Conservation (phyloP, 2,797 vertebrate genomes). For the Xenopus petersii region DNA sequence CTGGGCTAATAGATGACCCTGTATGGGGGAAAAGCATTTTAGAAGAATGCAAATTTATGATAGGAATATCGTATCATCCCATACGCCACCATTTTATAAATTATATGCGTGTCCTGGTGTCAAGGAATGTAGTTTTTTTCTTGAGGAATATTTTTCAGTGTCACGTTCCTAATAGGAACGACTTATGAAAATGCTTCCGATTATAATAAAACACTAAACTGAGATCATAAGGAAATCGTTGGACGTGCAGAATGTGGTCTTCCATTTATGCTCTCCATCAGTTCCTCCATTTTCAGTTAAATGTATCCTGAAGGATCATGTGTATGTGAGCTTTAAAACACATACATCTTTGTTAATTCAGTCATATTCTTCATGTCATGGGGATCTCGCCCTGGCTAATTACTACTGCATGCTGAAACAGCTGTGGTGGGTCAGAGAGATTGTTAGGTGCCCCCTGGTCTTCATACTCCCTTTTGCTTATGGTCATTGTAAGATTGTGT, state of each 20-base stretch:
- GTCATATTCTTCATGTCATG: background rate
- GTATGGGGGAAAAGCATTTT: conserved; percentile 20
- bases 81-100: conserved; percentile 13
- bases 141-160: background rate
- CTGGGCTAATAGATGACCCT: conserved; percentile 39
- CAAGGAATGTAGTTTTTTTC: background rate
- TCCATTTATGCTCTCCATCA: background rate
- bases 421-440: too few relatives aligned
- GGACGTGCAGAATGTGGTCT: background rate
- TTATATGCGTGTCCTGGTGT: conserved; percentile 6
- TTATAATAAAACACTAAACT: background rate
- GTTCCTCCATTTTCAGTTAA: background rate
- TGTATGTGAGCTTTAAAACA: background rate
- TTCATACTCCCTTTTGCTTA: too few relatives aligned
- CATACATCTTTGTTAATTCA: background rate
- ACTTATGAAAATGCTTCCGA: background rate
- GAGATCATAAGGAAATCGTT: background rate
- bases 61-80: conserved; percentile 22
- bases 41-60: conserved; percentile 31
- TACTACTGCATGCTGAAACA: background rate
- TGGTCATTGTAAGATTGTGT: too few relatives aligned
- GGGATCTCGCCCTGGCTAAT: background rate
- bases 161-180: background rate
- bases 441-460: too few relatives aligned
- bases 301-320: background rate